Percentiles rank a stretch among this genome's conserved stretches.
These are phyloP conservation scores for Tethya wilhelma DNA, from an alignment of 37 sponge, comb jelly and placozoan genomes.

Conservation along the genomic window DNA sequence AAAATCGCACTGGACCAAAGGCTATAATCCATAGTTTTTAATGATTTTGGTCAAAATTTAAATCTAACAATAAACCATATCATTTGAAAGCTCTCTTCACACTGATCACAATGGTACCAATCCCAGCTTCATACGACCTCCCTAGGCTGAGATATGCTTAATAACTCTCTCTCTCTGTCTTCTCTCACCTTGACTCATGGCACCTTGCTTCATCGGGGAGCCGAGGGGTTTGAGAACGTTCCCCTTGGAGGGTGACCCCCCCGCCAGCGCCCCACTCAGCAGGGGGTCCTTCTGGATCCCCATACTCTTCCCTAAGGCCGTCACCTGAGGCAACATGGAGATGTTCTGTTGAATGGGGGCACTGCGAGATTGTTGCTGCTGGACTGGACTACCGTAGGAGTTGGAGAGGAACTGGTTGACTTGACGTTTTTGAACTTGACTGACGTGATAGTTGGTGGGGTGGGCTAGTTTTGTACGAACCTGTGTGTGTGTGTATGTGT, in stretches of 20 bases:
- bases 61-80: no score
- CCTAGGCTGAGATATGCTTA: no score
- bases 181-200: no score
- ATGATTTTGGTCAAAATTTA: no score
- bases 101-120: no score
- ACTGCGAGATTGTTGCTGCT: constrained; percentile 32
- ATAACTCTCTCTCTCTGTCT: no score
- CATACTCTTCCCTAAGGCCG: constrained; percentile 2
- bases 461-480: constrained; percentile 70
- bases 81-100: no score
- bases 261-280: constrained; percentile 33
- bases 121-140: no score
- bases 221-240: constrained; percentile 23
- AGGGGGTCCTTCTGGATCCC: constrained; percentile 57
- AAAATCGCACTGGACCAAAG: no score
- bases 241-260: constrained; percentile 14
- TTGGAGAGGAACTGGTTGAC: constrained; percentile 51
- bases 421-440: constrained; percentile 48
- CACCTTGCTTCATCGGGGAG: constrained; percentile 1
- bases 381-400: constrained; percentile 5
- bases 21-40: no score
- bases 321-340: not conserved
- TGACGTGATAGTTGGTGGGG: constrained; percentile 78
- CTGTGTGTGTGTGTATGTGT: constrained; percentile 27
- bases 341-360: constrained; percentile 52